Percentiles rank a stretch among this genome's conserved stretches.
These are phyloP conservation scores for Petrocephalus sullivani DNA, from an alignment of 2,797 vertebrate genomes.

Conservation along the genomic window DNA sequence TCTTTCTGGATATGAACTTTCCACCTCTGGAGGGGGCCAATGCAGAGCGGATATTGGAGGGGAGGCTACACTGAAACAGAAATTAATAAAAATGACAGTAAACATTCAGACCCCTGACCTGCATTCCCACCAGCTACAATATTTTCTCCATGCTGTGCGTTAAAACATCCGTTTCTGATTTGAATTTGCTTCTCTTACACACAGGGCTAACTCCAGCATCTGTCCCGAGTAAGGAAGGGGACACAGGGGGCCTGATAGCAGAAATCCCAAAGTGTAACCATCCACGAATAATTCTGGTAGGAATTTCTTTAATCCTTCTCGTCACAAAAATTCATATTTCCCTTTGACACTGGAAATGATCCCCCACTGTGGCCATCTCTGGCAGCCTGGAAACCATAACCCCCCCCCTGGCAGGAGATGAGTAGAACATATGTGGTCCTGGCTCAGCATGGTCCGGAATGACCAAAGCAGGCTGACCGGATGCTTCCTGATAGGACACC, in stretches of 20 bases:
- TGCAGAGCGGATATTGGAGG: not conserved
- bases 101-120: not conserved
- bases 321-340: not conserved
- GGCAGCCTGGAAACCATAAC: not conserved
- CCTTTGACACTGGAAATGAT: not conserved
- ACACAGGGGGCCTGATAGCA: not conserved
- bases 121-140: not conserved
- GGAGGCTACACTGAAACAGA: not conserved
- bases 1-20: not conserved
- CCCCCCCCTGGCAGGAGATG: not conserved
- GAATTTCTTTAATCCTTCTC: not conserved
- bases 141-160: not conserved
- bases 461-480: not conserved
- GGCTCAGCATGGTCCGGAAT: not conserved
- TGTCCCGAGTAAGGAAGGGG: not conserved
- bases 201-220: not conserved
- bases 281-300: not conserved
- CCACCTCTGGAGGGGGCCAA: not conserved
- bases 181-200: not conserved
- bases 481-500: not conserved
- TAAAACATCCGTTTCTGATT: not conserved
- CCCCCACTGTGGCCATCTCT: not conserved
- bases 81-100: constrained; percentile 26
- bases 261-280: not conserved
- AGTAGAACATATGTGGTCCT: not conserved